Conservation (phyloP, 2,797 vertebrate species). For the Xenops minutus region DNA sequence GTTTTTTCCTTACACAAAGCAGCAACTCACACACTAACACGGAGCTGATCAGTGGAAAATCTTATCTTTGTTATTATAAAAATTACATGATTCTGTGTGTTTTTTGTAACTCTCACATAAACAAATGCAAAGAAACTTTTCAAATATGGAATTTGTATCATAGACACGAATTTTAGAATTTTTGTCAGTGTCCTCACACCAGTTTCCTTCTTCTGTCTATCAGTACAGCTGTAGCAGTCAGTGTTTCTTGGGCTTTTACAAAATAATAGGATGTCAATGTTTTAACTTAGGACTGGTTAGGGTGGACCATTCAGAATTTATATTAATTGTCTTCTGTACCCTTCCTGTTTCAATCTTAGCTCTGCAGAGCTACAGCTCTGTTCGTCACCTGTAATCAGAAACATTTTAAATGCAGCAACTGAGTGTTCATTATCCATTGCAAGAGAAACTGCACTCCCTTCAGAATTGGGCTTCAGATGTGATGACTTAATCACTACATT, state of each 20-base stretch:
- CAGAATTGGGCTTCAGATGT: not conserved
- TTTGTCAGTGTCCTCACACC: not conserved
- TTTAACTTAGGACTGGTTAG: not conserved
- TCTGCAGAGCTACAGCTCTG: not conserved
- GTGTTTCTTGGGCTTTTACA: not conserved
- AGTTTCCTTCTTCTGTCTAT: not conserved
- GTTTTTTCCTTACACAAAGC: not conserved
- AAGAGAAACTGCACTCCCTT: not conserved
- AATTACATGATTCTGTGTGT: not conserved
- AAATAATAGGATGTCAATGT: not conserved
- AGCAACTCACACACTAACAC: not conserved
- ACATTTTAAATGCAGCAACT: not conserved
- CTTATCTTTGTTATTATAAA: not conserved
- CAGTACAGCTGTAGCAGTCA: not conserved
- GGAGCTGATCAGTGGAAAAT: not conserved
- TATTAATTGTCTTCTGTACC: not conserved
- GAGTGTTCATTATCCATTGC: not conserved
- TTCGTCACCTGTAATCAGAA: constrained; percentile 4
- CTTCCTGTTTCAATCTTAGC: not conserved
- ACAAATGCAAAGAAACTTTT: not conserved
- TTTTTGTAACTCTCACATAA: not conserved
- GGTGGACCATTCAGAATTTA: not conserved
- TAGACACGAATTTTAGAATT: not conserved
- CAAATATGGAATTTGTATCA: not conserved
- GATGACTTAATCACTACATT: constrained; percentile 42